A percentile compares a stretch with the other conserved stretches of the same genome.
Evolutionary conservation across 2,888 invertebrate species (phyloP).

Genomic region (Drosophila incognita): DNA sequence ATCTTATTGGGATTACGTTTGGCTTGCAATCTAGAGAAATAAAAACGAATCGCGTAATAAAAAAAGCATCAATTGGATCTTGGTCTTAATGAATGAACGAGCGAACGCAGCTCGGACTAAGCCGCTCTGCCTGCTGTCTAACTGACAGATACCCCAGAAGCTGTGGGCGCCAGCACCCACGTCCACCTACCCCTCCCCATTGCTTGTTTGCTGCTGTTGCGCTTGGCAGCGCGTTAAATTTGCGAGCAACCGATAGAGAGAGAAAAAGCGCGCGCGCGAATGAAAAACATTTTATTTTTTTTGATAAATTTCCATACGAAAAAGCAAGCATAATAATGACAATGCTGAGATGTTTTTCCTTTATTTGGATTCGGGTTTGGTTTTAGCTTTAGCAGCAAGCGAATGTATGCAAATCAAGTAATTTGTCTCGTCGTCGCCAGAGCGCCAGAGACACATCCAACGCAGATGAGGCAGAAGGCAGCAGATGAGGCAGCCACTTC

Average conservation of each 20-base stretch:
- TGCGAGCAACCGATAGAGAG: slow-evolving; percentile 42
- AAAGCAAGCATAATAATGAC: slow-evolving; percentile 66
- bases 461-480: slow-evolving; percentile 67
- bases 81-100: slow-evolving; percentile 70
- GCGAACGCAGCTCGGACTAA: slow-evolving; percentile 56
- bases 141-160: slow-evolving; percentile 34
- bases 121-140: slow-evolving; percentile 49
- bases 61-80: slow-evolving; percentile 63
- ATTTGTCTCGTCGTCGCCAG: slow-evolving; percentile 67
- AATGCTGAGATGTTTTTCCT: slow-evolving; percentile 65
- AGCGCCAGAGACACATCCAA: slow-evolving; percentile 43
- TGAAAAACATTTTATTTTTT: slow-evolving; percentile 23
- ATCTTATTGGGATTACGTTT: slow-evolving; percentile 74
- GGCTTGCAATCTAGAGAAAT: slow-evolving; percentile 60
- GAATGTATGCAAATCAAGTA: slow-evolving; percentile 76
- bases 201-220: slow-evolving; percentile 60
- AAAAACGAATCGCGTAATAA: slow-evolving; percentile 70
- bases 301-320: slow-evolving; percentile 65
- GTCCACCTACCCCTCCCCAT: not conserved
- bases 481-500: slow-evolving; percentile 77
- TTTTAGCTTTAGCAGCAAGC: slow-evolving; percentile 12
- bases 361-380: slow-evolving; percentile 34
- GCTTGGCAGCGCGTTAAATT: slow-evolving; percentile 73
- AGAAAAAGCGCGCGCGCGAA: slow-evolving; percentile 34
- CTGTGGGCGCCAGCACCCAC: slow-evolving; percentile 25